phyloP scores from a whole-genome alignment of 2,113 vertebrate genomes.

The Mustela nigripes region DNA sequence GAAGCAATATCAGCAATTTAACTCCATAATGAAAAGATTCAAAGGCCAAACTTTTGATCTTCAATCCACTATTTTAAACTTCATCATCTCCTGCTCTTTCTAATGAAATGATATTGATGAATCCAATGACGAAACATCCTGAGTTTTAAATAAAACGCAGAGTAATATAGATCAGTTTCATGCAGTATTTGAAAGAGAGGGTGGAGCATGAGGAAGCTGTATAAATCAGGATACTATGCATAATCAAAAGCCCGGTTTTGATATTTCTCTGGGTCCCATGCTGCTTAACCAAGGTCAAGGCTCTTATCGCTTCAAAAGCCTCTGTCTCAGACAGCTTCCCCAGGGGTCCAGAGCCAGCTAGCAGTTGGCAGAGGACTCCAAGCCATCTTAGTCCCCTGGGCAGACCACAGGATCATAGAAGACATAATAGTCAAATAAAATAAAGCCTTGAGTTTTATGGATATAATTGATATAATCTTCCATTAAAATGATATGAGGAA shows the following conservation, averaged over 20 bases:
- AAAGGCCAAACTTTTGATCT: not conserved
- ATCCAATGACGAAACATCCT: not conserved
- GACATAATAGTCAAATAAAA: not conserved
- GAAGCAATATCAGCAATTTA: not conserved
- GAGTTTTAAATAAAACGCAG: constrained; percentile 31
- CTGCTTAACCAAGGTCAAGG: not conserved
- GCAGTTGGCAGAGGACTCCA: not conserved
- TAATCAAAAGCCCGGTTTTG: not conserved
- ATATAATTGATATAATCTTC: not conserved
- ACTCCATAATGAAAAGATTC: not conserved
- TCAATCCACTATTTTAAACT: not conserved
- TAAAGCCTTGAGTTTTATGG: not conserved
- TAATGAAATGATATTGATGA: not conserved
- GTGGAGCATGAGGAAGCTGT: not conserved
- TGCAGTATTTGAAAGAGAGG: not conserved
- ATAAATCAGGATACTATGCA: not conserved
- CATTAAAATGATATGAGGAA: not conserved
- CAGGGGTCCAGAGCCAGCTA: not conserved
- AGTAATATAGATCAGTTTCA: not conserved
- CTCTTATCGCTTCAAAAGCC: not conserved
- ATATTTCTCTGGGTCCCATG: not conserved
- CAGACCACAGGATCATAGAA: not conserved
- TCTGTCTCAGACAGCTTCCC: not conserved
- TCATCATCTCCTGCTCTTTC: not conserved
- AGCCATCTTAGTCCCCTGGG: not conserved